Base-by-base conservation (phyloP, 2,888 invertebrate genomes). In the Eupithecia subfuscata region DNA sequence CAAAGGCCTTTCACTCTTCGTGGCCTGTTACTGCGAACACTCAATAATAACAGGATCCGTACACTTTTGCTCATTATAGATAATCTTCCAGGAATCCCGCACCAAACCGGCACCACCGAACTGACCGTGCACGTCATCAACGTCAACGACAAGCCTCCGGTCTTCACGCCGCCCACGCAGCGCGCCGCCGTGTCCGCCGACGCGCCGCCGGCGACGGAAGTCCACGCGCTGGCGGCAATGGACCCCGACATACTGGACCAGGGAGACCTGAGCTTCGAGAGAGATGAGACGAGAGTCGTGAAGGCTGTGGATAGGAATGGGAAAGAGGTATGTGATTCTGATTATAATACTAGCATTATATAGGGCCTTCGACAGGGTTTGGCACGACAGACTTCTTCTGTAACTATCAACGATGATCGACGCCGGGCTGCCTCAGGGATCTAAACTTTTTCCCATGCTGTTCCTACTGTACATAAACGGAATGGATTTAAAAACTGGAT, bases 121-220 rank as follows among this genome's bases (percentile, higher is more conserved):
- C 91, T 99, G 1, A 97, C 96, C 56, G 96, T 99, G 9, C 96
- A 96, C 83, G 96, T 99, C 5, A 95, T 97, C 45, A 98, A 99
- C 88, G 97, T 97, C 71, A 99, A 99, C 89, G 98, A 98, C 87
- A 98, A 98, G 88, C 95, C 96, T 76, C 98, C 99, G 0, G 96
- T 96, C 88, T 98, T 98, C 88, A 96, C 96, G 2, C 98, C 98
- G 0, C 89, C 96, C 52, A 96, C 97, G 12, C 98, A 98, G 87
- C 95, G 97, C 78, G 97, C 97, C 0, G 97, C 97, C 92, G 96
- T 97, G 0, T 96, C 97, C 6, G 98, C 98, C 83, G 98, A 98
- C 88, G 97, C 97, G 0, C 92, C 96, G 0, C 90, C 96, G 0
- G 98, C 97, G 0, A 96, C 97, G 0, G 90, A 96, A 2, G 96